These are phyloP conservation scores for Esperia sulphurella DNA, from an alignment of 2,888 invertebrate genomes.

Conservation along the genomic window DNA sequence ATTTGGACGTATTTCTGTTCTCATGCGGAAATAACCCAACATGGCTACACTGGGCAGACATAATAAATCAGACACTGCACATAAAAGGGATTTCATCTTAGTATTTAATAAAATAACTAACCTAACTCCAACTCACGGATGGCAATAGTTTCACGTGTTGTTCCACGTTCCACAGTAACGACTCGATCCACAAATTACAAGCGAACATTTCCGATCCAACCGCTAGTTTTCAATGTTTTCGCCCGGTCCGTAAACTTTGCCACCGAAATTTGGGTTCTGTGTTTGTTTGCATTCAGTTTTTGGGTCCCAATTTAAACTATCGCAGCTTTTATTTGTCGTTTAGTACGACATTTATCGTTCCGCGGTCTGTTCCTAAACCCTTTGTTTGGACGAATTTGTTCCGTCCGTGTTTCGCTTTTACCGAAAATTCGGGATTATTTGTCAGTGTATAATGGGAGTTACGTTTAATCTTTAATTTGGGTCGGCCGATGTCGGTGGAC, in stretches of 20 bases:
- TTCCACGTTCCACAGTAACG: slow-evolving; percentile 15
- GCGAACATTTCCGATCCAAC: slow-evolving; percentile 51
- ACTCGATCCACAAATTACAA: slow-evolving; percentile 44
- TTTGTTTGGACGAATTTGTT: slow-evolving; percentile 67
- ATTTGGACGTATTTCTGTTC: too few relatives aligned
- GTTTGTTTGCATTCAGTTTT: slow-evolving; percentile 74
- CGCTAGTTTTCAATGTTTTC: slow-evolving; percentile 62
- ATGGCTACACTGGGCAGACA: too few relatives aligned
- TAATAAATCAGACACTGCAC: not conserved
- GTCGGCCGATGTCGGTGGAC: slow-evolving; percentile 47
- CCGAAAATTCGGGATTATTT: slow-evolving; percentile 56
- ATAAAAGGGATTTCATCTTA: not conserved
- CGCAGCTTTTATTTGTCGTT: slow-evolving; percentile 74
- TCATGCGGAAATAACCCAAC: too few relatives aligned
- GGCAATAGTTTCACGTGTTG: slow-evolving; percentile 9
- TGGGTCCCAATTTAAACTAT: slow-evolving; percentile 76
- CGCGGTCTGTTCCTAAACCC: slow-evolving; percentile 51
- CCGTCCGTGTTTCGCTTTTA: slow-evolving; percentile 48
- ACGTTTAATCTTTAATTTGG: slow-evolving; percentile 69
- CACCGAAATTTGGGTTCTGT: slow-evolving; percentile 47
- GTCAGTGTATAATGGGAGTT: slow-evolving; percentile 52
- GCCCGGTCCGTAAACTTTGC: slow-evolving; percentile 53
- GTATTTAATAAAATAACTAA: slow-evolving; percentile 1
- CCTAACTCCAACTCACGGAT: slow-evolving; percentile 1
- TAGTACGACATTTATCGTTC: slow-evolving; percentile 65